Conservation (phyloP, 2,888 invertebrate genomes). For the Caenorhabditis macrosperma region DNA sequence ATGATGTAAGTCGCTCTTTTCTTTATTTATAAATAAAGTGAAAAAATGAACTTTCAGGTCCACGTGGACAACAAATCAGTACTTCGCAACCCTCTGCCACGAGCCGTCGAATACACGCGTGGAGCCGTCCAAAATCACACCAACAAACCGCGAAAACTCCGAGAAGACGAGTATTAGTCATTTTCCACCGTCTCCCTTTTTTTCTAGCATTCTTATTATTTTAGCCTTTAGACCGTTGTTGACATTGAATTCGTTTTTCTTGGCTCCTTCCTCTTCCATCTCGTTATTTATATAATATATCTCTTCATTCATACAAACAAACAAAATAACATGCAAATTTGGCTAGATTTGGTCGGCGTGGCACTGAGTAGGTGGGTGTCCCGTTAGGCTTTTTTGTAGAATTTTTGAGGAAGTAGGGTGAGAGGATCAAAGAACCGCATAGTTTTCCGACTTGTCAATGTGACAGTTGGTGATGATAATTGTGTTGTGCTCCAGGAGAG, state of each 20-base stretch:
- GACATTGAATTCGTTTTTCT: too few relatives aligned
- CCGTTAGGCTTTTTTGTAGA: too few relatives aligned
- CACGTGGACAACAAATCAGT: conserved; percentile 62
- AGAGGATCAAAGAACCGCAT: conserved; percentile 44
- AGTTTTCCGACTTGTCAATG: conserved; percentile 59
- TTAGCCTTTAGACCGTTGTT: conserved; percentile 16
- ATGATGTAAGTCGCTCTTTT: conserved; percentile 66
- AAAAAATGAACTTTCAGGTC: conserved; percentile 37
- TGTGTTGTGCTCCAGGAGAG: conserved; percentile 56
- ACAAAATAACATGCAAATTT: conserved; percentile 25
- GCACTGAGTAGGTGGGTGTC: conserved; percentile 8
- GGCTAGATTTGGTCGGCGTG: conserved; percentile 33
- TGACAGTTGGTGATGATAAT: conserved; percentile 60
- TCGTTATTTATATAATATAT: neutral
- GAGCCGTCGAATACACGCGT: conserved; percentile 66
- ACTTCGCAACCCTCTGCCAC: conserved; percentile 71
- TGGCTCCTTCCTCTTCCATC: neutral
- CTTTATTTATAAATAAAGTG: neutral
- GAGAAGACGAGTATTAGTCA: conserved; percentile 71
- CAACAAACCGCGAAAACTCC: conserved; percentile 73
- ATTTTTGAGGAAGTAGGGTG: neutral
- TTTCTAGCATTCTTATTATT: neutral
- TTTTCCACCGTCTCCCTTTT: neutral
- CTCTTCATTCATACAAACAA: conserved; percentile 14
- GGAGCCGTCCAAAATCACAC: conserved; percentile 73